Conservation (phyloP, 2,797 vertebrate genomes). For the Helostoma temminkii region DNA sequence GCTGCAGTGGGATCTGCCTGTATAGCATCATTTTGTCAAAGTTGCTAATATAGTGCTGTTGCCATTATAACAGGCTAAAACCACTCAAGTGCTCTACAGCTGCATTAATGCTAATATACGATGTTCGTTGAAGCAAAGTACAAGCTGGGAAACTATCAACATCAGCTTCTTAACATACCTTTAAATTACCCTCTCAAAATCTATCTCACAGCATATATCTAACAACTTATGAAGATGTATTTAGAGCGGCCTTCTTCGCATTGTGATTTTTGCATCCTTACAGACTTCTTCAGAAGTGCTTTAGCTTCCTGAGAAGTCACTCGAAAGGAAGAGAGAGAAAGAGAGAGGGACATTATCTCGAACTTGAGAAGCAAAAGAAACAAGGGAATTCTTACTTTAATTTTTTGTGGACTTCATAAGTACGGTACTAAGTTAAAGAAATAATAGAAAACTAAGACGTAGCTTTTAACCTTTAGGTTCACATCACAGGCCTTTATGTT, state of each 20-base stretch:
- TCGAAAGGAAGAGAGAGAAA: no score
- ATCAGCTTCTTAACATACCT: background rate
- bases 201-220: background rate
- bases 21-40: constrained; percentile 39
- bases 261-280: background rate
- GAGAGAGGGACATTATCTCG: no score
- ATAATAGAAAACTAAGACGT: no score
- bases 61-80: constrained; percentile 25
- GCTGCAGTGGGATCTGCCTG: constrained; percentile 37
- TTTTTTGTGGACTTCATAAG: no score
- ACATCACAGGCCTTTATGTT: no score
- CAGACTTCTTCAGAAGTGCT: background rate
- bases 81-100: constrained; percentile 32
- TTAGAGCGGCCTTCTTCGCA: background rate
- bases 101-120: constrained; percentile 19
- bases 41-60: constrained; percentile 30
- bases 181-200: background rate
- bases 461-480: no score
- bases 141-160: constrained; percentile 1
- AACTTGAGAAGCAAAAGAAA: no score
- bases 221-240: background rate
- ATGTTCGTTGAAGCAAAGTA: constrained; percentile 8
- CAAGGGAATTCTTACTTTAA: no score
- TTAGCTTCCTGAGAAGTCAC: background rate
- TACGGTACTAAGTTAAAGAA: no score